phyloP scores from a whole-genome alignment of 2,888 invertebrate species.

The Mongoloraphidia duomilia region DNA sequence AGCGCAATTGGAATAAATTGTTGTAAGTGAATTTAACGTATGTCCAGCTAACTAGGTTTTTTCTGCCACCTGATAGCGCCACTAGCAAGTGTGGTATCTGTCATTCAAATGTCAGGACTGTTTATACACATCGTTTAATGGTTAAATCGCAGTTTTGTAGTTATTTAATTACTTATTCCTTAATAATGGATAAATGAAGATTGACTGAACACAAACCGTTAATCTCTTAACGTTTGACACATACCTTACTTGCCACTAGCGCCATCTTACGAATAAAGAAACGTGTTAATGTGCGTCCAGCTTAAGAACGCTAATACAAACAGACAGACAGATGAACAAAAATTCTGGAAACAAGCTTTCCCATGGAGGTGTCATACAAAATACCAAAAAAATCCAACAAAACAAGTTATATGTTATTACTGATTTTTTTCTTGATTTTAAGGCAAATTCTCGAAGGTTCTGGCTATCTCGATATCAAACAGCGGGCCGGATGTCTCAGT shows the following conservation, averaged over 20 bases:
- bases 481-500: constrained; percentile 76
- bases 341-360: no score
- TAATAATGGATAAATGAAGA: no score
- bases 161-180: no score
- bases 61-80: no score
- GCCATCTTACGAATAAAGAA: not conserved
- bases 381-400: not conserved
- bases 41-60: not conserved
- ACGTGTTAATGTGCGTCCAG: not conserved
- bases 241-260: no score
- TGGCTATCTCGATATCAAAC: constrained; percentile 69
- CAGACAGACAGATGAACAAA: not conserved
- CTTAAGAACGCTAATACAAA: not conserved
- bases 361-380: no score
- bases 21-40: constrained; percentile 35
- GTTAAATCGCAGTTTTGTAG: no score
- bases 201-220: no score
- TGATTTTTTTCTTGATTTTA: constrained; percentile 17
- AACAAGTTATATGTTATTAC: not conserved
- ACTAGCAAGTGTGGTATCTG: no score
- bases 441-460: constrained; percentile 52
- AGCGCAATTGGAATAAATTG: constrained; percentile 71
- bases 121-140: no score
- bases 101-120: no score
- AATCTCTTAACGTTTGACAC: no score